A percentile compares a stretch with the other conserved stretches of the same genome.
phyloP scores from a whole-genome alignment of 2,888 invertebrate genomes.

The Xestoiulus laeticollis region DNA sequence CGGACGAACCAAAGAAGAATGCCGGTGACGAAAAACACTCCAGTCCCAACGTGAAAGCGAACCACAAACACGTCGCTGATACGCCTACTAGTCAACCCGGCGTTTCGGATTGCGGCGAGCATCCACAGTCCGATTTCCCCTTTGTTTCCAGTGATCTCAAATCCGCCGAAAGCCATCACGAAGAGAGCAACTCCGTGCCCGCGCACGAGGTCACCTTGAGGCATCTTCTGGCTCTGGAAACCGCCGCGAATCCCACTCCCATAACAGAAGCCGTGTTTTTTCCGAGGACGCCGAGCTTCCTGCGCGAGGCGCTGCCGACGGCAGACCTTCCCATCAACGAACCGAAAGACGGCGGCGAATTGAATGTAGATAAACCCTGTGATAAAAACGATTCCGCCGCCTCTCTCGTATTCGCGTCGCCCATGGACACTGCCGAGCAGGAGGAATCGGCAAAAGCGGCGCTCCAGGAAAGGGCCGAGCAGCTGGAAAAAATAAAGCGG shows the following conservation, averaged over 20 bases:
- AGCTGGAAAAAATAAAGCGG: conserved; percentile 66
- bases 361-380: background rate
- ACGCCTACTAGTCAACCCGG: background rate
- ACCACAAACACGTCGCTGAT: conserved; percentile 36
- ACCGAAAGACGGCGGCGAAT: background rate
- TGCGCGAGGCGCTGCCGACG: background rate
- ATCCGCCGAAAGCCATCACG: background rate
- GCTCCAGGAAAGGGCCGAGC: conserved; percentile 62
- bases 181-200: conserved; percentile 40
- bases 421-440: conserved; percentile 19
- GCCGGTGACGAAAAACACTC: conserved; percentile 13
- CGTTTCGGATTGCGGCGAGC: background rate
- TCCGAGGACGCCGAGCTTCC: conserved; percentile 1
- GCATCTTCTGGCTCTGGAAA: conserved; percentile 54
- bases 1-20: conserved; percentile 35
- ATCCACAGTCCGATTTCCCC: background rate
- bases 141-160: background rate
- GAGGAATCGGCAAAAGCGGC: conserved; percentile 41
- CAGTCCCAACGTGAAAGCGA: background rate
- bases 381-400: conserved; percentile 12
- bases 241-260: conserved; percentile 9
- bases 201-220: conserved; percentile 54
- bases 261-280: background rate
- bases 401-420: background rate
- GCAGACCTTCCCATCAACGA: background rate